Conservation (phyloP, 2,797 vertebrate species). For the Chaetodon trifasciatus region DNA sequence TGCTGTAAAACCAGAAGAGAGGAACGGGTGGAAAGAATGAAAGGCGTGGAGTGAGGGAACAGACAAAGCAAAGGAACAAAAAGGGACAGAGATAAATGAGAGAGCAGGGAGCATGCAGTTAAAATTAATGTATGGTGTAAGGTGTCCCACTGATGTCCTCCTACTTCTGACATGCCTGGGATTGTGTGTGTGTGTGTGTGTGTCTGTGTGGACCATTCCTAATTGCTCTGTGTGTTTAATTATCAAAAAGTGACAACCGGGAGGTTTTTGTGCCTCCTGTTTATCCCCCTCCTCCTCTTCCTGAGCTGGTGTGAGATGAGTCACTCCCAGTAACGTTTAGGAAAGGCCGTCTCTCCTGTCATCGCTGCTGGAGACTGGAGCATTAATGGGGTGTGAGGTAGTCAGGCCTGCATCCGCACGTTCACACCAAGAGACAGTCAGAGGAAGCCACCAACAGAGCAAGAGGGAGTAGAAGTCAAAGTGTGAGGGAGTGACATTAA, state of each 20-base stretch:
- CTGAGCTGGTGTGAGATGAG: slow-evolving; percentile 68
- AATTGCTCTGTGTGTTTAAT: slow-evolving; percentile 50
- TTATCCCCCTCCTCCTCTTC: slow-evolving; percentile 45
- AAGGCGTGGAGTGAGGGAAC: background rate
- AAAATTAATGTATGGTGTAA: slow-evolving; percentile 48
- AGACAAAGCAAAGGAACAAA: background rate
- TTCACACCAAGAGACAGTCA: slow-evolving; percentile 33
- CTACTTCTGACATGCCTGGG: slow-evolving; percentile 47
- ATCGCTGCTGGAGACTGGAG: slow-evolving; percentile 45
- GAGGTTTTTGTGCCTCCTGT: slow-evolving; percentile 36
- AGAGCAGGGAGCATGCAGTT: slow-evolving; percentile 26
- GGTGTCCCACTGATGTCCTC: slow-evolving; percentile 58
- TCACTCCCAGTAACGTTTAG: slow-evolving; percentile 51
- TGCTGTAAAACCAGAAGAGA: slow-evolving; percentile 15
- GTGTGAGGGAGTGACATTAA: background rate
- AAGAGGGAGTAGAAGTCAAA: background rate
- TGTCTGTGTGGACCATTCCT: slow-evolving; percentile 24
- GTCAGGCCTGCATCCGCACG: slow-evolving; percentile 46
- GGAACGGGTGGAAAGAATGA: slow-evolving; percentile 12
- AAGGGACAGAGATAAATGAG: slow-evolving; percentile 42
- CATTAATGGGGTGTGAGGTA: slow-evolving; percentile 23
- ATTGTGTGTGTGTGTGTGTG: slow-evolving; percentile 20
- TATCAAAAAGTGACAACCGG: slow-evolving; percentile 55
- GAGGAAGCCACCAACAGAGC: slow-evolving; percentile 19
- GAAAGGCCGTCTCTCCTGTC: slow-evolving; percentile 46